phyloP scores from a whole-genome alignment of 2,113 vertebrate genomes.

The Bubalus kerabau region DNA sequence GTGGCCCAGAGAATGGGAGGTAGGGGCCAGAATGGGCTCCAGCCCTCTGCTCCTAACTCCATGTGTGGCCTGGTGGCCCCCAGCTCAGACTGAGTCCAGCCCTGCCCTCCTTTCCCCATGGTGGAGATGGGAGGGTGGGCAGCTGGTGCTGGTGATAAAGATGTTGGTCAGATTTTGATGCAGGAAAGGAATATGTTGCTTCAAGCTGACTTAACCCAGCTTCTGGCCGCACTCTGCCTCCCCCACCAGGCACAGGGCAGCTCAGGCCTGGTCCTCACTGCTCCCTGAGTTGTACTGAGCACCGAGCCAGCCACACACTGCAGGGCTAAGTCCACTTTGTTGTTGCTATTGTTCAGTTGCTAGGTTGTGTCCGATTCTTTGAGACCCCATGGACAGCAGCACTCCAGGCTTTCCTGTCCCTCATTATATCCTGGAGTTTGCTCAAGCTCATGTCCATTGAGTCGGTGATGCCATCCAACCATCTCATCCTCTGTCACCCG shows the following conservation, averaged over 20 bases:
- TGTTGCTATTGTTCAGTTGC: neutral
- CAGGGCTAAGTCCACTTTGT: neutral
- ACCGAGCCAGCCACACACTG: neutral
- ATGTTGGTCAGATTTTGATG: rapidly evolving
- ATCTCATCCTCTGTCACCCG: neutral
- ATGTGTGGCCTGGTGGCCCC: neutral
- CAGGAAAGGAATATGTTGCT: neutral
- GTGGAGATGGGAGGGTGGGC: rapidly evolving
- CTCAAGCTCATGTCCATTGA: neutral
- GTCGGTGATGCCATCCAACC: neutral
- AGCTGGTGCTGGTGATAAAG: neutral
- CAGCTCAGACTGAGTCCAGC: neutral
- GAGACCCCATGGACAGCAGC: neutral
- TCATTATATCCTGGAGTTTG: neutral
- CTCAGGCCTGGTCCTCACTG: neutral
- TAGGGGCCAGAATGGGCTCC: rapidly evolving
- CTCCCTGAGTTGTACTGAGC: neutral
- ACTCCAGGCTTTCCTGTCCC: neutral
- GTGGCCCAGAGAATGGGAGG: rapidly evolving
- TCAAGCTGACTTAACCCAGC: neutral
- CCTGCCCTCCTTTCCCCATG: neutral
- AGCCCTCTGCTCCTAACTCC: neutral
- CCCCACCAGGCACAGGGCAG: neutral
- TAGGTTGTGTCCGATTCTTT: neutral
- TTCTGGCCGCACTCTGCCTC: neutral